These are phyloP conservation scores for Acrobasis consociella DNA, from an alignment of 2,888 invertebrate genomes.

Conservation along the genomic window DNA sequence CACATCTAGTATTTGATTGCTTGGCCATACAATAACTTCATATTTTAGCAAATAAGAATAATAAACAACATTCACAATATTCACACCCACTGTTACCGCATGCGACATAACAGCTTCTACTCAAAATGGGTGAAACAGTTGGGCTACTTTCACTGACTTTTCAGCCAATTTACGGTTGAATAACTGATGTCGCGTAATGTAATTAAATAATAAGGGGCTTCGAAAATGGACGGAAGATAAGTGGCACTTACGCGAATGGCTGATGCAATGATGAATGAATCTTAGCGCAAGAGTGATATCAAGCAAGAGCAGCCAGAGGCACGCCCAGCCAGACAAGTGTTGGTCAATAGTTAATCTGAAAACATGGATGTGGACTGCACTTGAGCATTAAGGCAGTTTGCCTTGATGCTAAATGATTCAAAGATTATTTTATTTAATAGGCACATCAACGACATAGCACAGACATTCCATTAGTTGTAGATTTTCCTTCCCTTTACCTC, in stretches of 20 bases:
- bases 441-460: too few relatives aligned
- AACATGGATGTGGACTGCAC: neutral
- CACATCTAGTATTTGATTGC: too few relatives aligned
- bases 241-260: constrained; percentile 50
- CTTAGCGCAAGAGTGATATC: constrained; percentile 29
- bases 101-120: neutral
- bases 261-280: constrained; percentile 59
- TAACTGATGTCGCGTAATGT: constrained; percentile 40
- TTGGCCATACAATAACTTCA: too few relatives aligned
- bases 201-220: constrained; percentile 54
- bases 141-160: constrained; percentile 36
- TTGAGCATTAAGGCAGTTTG: too few relatives aligned
- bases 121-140: constrained; percentile 8
- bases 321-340: constrained; percentile 33
- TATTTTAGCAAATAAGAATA: too few relatives aligned
- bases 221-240: constrained; percentile 47
- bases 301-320: constrained; percentile 2
- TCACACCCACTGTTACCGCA: neutral
- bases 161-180: constrained; percentile 41
- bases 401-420: too few relatives aligned
- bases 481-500: too few relatives aligned
- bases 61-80: neutral
- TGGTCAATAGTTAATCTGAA: constrained; percentile 6
- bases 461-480: too few relatives aligned
- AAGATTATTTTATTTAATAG: too few relatives aligned